Base-by-base conservation (phyloP, 2,113 vertebrate species). In the Pithys albifrons region DNA sequence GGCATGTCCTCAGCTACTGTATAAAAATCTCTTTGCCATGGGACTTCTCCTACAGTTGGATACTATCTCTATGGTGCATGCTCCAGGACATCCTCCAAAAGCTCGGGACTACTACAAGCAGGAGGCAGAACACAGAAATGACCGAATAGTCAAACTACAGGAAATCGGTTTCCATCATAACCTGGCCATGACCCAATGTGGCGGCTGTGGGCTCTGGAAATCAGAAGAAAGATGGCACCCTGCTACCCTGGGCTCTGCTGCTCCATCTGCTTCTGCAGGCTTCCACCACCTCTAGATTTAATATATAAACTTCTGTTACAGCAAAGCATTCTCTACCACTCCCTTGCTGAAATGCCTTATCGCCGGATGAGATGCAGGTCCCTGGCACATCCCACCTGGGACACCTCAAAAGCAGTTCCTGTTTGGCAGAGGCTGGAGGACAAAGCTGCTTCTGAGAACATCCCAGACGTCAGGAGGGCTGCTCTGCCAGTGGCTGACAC, bases 301-400 rank as follows among this genome's bases (percentile, higher is more conserved):
- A 2, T 33, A 51, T 10, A 4, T 14, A 74, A 84, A 73, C 29
- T 75, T 19, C 37, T 18, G 22, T 24, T 52, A 31, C 1, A 31
- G 49, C 58, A 58, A 49, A 74, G 72, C 16, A 57, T 14, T 31
- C 41, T 57, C 59, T 67, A 11, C 12, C 35, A 19, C 46, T 84
- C 14, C 48, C 24, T 45, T 65, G 66, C 27, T 49, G 14, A 41
- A 64, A 33, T 14, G 33, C 23, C 28, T 22, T 1, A 3, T 9
- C 27, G 7, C 51, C 0, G 0, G 46, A 9, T 0, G 1, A 54
- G 48, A 23, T 9, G 48, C 24, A 45, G 51, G 16, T 48, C 59
- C 43, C 49, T 43, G 16, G 61, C 61, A 37, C 3, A 6, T 73
- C 74, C 51, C 29, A 55, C 33, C 39, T 5, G 12, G 74, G 29